Base-by-base conservation (phyloP, 2,797 vertebrate genomes). In the Merluccius polli region DNA sequence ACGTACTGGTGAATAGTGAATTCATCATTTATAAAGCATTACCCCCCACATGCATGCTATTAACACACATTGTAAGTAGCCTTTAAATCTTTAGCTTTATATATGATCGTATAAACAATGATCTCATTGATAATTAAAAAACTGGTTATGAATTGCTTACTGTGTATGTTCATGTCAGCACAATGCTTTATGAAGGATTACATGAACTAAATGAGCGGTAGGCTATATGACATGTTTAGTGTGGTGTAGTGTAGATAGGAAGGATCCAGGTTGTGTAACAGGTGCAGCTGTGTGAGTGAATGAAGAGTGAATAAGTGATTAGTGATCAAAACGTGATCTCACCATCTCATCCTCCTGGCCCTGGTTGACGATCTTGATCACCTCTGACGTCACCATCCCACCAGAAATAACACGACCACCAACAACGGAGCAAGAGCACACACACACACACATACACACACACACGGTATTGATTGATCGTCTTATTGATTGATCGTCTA, bases 341-440 rank as follows among this genome's bases (percentile, higher is more conserved):
- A 97, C 97, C 97, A 98, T 96, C 90, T 98, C 97, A 85, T 97
- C 95, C 86, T 98, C 96, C 84, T 94, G 93, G 79, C 92, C 93
- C 87, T 93, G 91, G 86, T 97, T 97, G 78, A 98, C 89, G 76
- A 94, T 89, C 82, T 94, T n/a, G n/a, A n/a, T 96, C 81, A 85
- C 90, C 78, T 95, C 95, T 82, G 90, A 92, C 78, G 89, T 95
- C 86, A 94, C 95, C 96, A 98, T 97, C 79, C 85, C 94, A 81
- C 78, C 83, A 71, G 35, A 79, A 30, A 68, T 70, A 52, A 48
- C 59, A 79, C 11, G 67, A 71, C 44, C 84, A 87, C 18, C 48
- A 52, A 52, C 86, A 87, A 18, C 48, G 63, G 52, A 71, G 24
- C 41, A 75, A 29, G 38, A 8, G 33, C 15, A 3, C 10, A 30